Evolutionary conservation across 2,797 vertebrate species (phyloP).

Genomic region (Squalus acanthias): DNA sequence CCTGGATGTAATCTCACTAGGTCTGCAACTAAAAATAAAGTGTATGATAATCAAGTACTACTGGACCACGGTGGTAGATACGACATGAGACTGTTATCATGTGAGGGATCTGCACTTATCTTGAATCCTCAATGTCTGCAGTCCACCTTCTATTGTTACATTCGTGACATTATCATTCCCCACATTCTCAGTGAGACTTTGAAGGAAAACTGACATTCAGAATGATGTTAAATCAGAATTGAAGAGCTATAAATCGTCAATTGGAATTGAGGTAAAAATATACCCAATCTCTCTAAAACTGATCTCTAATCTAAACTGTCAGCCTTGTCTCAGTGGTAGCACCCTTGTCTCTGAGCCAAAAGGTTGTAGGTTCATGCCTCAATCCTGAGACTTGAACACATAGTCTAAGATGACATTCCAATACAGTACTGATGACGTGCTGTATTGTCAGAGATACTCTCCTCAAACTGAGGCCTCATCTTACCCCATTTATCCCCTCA

Average conservation of each 20-base stretch:
- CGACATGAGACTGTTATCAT: background rate
- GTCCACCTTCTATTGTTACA: background rate
- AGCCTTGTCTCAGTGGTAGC: background rate
- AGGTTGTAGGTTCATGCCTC: background rate
- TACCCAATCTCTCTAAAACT: background rate
- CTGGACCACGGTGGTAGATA: background rate
- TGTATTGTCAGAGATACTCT: background rate
- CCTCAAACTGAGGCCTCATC: too few relatives aligned
- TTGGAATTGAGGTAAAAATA: background rate
- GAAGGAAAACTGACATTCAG: background rate
- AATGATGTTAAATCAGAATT: background rate
- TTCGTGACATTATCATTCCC: background rate
- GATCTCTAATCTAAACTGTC: background rate
- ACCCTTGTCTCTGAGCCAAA: background rate
- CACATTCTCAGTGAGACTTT: background rate
- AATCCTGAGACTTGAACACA: background rate
- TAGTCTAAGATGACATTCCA: background rate
- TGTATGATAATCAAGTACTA: background rate
- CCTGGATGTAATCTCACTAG: background rate
- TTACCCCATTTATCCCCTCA: too few relatives aligned
- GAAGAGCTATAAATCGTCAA: background rate
- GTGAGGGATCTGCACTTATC: background rate
- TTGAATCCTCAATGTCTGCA: background rate
- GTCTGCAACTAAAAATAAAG: conserved; percentile 5
- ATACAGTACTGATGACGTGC: background rate